A percentile compares a stretch with the other conserved stretches of the same genome.
Conservation (phyloP, 2,113 vertebrate genomes). For the Tricholaema leucomelas region DNA sequence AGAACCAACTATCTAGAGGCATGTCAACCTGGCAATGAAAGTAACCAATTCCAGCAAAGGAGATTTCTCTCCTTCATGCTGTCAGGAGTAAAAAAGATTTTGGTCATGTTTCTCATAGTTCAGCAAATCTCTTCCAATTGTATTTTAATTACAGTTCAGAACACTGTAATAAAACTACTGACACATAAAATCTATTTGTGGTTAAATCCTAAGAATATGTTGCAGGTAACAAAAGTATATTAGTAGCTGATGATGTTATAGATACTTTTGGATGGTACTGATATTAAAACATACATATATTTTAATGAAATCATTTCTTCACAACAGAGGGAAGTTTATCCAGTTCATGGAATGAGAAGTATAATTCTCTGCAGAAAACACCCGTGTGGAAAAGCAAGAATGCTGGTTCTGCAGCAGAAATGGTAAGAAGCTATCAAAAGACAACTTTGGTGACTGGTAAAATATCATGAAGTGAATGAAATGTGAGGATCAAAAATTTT, state of each 20-base stretch:
- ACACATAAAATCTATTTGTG: not conserved
- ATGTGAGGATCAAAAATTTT: not conserved
- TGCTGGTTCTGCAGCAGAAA: constrained; percentile 84
- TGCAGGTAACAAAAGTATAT: not conserved
- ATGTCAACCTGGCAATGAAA: not conserved
- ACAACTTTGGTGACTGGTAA: not conserved
- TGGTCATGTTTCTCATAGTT: not conserved
- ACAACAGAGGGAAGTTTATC: constrained; percentile 93
- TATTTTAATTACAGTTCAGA: not conserved
- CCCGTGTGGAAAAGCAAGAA: constrained; percentile 90
- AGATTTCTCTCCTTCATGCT: not conserved
- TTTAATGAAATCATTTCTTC: constrained; percentile 32
- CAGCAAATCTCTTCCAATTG: not conserved
- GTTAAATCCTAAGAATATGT: not conserved
- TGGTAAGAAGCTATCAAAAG: constrained; percentile 77
- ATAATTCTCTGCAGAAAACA: constrained; percentile 88
- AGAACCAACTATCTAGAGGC: not conserved
- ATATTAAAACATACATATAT: not conserved
- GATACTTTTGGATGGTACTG: not conserved
- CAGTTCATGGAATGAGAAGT: constrained; percentile 96
- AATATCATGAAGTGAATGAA: not conserved
- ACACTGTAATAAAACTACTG: not conserved
- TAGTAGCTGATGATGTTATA: not conserved
- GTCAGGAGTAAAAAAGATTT: not conserved
- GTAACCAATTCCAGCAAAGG: not conserved